These are phyloP conservation scores for Blastobasis lacticolella DNA, from an alignment of 2,888 invertebrate species.

Conservation along the genomic window DNA sequence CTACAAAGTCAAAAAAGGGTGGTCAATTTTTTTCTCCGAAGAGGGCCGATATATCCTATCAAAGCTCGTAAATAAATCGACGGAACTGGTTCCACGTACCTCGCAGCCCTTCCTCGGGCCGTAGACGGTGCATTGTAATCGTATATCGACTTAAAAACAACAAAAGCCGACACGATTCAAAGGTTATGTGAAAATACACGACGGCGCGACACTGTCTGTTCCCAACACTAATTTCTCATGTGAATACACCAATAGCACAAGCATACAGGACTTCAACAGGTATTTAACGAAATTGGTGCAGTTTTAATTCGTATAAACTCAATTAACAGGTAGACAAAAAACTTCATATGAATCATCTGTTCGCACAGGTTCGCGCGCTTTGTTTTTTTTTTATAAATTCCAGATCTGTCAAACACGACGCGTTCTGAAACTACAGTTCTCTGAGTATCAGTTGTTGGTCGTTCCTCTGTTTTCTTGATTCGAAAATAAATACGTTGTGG, in stretches of 20 bases:
- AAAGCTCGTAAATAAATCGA: slow-evolving; percentile 34
- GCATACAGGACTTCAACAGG: not conserved
- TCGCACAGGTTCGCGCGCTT: slow-evolving; percentile 21
- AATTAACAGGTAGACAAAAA: slow-evolving; percentile 12
- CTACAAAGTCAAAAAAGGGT: not conserved
- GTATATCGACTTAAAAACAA: slow-evolving; percentile 17
- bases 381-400: slow-evolving; percentile 13
- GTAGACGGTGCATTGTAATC: slow-evolving; percentile 22
- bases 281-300: slow-evolving; percentile 6
- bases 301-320: slow-evolving; percentile 5
- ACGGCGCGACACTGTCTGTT: too few relatives aligned
- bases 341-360: slow-evolving; percentile 15
- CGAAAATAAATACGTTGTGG: too few relatives aligned
- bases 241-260: slow-evolving; percentile 10
- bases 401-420: slow-evolving; percentile 7
- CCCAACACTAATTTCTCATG: slow-evolving; percentile 22
- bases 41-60: slow-evolving; percentile 29
- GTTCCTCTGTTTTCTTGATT: too few relatives aligned
- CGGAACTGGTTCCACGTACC: slow-evolving; percentile 43
- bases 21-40: slow-evolving; percentile 1
- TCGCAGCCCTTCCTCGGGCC: slow-evolving; percentile 25
- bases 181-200: slow-evolving; percentile 19
- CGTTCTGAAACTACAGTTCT: not conserved
- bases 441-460: too few relatives aligned
- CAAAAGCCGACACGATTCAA: slow-evolving; percentile 18